Evolutionary conservation across 1,140 invertebrate genomes (phyloP), one percentile per base, ranked within the genome.

Genomic region (Heliconius melpomene): DNA sequence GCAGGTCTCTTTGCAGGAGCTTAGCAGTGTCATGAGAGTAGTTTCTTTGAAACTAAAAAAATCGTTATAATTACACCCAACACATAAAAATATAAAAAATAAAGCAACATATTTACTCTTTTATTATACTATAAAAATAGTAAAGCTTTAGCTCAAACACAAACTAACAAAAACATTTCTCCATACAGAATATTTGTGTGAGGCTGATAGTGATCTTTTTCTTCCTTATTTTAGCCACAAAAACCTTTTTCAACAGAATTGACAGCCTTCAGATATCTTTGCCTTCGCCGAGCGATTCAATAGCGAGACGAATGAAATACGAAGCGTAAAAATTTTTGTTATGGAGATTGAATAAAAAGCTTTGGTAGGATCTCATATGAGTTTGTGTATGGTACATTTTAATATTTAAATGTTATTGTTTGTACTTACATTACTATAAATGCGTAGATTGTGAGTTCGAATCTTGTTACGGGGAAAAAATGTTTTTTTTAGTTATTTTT

Each of bases 201-300:
- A 66, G 60, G 26, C 60, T 26, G 60, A 66, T 66, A 66, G 60
- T 66, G 60, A 66, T 66, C 60, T 66, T 29, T 66, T 66, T 66
- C 60, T 66, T 29, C 23, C 60, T 66, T 66, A 66, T 66, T 66
- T 66, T 66, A 66, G 23, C 60, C 60, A 29, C 60, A 52, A 32
- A 72, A 72, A 78, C 72, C 77, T 74, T 60, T 78, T 78, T 74
- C 77, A 78, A 54, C 20, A n/a, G 54, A 78, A 74, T 54, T 78
- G 77, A 78, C 77, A 78, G 50, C 72, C 29, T 72, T 78, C 77
- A 46, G 72, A 78, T 78, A 78, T 78, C 72, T 78, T 73, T 72
- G 50, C 77, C 70, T 72, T 36, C n/a, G 71, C 66, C 76, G 23
- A 50, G 72, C 73, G 40, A 78, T 78, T 78, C 71, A 76, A 76